phyloP scores from a whole-genome alignment of 2,113 vertebrate genomes.

The Pholis gunnellus region DNA sequence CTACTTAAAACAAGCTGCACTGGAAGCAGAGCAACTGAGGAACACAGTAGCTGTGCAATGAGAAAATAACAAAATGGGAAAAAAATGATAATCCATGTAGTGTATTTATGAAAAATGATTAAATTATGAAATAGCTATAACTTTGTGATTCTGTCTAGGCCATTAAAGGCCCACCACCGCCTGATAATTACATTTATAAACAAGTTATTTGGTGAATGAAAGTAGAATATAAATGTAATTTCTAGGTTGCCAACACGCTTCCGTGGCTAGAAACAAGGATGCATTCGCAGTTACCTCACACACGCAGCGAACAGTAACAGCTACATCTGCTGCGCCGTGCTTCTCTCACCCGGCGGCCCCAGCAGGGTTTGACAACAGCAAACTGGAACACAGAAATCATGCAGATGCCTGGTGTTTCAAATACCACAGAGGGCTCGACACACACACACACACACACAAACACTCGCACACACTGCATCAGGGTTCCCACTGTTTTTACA shows the following conservation, averaged over 20 bases:
- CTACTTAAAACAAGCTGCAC: no score
- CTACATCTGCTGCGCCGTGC: conserved; percentile 41
- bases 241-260: neutral
- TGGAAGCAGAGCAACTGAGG: no score
- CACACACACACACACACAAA: neutral
- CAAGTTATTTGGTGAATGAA: no score
- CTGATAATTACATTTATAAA: no score
- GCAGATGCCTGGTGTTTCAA: conserved; percentile 48
- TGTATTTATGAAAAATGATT: no score
- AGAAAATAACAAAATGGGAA: no score
- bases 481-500: no score
- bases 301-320: conserved; percentile 4
- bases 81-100: no score
- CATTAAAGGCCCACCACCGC: no score
- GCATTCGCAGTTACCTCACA: neutral
- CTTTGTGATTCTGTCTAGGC: no score
- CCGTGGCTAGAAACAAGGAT: neutral
- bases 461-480: neutral
- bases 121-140: no score
- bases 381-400: conserved; percentile 54
- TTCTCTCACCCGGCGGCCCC: conserved; percentile 39
- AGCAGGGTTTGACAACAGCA: conserved; percentile 53
- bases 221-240: neutral
- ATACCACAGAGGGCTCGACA: conserved; percentile 43
- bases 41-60: no score